phyloP scores from a whole-genome alignment of 1,140 invertebrate species.

The Oedothorax gibbosus region DNA sequence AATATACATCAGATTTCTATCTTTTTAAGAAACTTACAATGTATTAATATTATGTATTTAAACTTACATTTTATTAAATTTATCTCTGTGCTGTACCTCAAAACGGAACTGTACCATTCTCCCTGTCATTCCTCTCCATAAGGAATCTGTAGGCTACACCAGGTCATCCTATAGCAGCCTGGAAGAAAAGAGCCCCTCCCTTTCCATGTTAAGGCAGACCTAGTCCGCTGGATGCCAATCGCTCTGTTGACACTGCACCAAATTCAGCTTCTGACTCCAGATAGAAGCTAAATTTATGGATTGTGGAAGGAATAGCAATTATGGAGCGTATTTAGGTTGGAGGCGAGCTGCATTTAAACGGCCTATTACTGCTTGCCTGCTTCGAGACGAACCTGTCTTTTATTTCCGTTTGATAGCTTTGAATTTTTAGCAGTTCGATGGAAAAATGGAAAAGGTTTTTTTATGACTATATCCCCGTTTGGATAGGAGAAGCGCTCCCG shows the following conservation, averaged over 20 bases:
- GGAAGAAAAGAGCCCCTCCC: conserved; percentile 54
- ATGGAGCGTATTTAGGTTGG: conserved; percentile 53
- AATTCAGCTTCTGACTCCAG: conserved; percentile 36
- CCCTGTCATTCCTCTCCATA: not conserved
- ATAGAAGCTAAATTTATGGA: conserved; percentile 59
- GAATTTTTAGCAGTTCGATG: conserved; percentile 44
- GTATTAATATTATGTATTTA: too few relatives aligned
- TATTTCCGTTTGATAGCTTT: conserved; percentile 47
- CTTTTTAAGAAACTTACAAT: too few relatives aligned
- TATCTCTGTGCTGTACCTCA: too few relatives aligned
- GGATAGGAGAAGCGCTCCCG: conserved; percentile 11
- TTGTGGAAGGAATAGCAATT: conserved; percentile 48
- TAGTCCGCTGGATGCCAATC: conserved; percentile 53
- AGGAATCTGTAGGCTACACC: conserved; percentile 24
- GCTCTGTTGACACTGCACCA: conserved; percentile 52
- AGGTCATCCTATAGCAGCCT: conserved; percentile 40
- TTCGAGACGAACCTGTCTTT: conserved; percentile 44
- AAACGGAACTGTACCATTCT: too few relatives aligned
- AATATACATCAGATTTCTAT: too few relatives aligned
- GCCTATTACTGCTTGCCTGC: conserved; percentile 44
- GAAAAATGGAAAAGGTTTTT: conserved; percentile 44
- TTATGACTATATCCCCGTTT: not conserved
- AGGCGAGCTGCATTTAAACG: conserved; percentile 60
- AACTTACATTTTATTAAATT: too few relatives aligned
- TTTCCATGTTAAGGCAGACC: conserved; percentile 47